Percentiles rank a stretch among this genome's conserved stretches.
phyloP scores from a whole-genome alignment of 2,797 vertebrate species.

The Pseudopleuronectes americanus region DNA sequence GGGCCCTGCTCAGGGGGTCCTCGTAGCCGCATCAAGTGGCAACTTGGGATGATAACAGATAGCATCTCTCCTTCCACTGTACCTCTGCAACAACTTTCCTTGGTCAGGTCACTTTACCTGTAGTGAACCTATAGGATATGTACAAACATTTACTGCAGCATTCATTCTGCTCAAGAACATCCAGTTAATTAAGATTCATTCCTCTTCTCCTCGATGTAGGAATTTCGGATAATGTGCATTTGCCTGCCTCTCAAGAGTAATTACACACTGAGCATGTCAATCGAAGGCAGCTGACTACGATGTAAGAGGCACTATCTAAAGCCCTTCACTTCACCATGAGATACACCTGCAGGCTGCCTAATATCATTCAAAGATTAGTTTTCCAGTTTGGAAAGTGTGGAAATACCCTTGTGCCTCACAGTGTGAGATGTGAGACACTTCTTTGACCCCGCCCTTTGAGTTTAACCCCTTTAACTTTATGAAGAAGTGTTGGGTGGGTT shows the following conservation, averaged over 20 bases:
- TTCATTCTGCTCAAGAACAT: conserved; percentile 6
- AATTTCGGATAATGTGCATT: conserved; percentile 35
- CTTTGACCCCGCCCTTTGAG: conserved; percentile 9
- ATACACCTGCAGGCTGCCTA: conserved; percentile 20
- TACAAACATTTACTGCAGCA: conserved; percentile 21
- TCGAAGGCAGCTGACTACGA: conserved; percentile 37
- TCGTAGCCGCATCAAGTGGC: too few species aligned
- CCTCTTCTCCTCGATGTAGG: conserved; percentile 6
- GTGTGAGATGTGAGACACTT: background rate
- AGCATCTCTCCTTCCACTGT: background rate
- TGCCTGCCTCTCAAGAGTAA: conserved; percentile 36
- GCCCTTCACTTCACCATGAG: conserved; percentile 50
- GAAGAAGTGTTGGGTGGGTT: background rate
- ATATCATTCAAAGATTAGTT: conserved; percentile 25
- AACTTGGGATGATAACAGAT: background rate
- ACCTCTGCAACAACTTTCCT: background rate
- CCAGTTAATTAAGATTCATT: conserved; percentile 18
- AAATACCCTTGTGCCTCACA: conserved; percentile 19
- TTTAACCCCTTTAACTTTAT: conserved; percentile 6
- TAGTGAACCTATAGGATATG: background rate
- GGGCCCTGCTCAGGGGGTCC: too few species aligned
- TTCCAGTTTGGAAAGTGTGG: background rate
- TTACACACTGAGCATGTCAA: conserved; percentile 28
- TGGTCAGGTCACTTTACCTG: conserved; percentile 10
- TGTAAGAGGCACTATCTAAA: conserved; percentile 38